Evolutionary conservation across 2,888 invertebrate species (phyloP).

Genomic region (Trissonchulus latispiculum): DNA sequence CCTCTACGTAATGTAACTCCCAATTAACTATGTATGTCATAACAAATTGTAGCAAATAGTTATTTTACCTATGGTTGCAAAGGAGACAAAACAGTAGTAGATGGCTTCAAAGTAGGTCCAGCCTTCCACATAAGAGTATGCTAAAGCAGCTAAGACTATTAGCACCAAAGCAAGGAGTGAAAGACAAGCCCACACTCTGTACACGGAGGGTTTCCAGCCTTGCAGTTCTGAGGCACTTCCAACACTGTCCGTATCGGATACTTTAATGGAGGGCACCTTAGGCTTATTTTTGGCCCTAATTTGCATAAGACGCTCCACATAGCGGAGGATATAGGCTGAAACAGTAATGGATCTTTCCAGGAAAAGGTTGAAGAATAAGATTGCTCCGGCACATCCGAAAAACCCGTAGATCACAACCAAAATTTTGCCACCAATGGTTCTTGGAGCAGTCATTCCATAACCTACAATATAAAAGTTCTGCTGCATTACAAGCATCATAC

Average conservation of each 20-base stretch:
- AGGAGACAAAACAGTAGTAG: slow-evolving; percentile 58
- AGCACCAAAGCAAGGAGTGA: slow-evolving; percentile 52
- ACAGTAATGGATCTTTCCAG: slow-evolving; percentile 58
- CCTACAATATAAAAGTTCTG: too few species aligned
- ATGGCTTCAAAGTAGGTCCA: slow-evolving; percentile 57
- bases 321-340: slow-evolving; percentile 53
- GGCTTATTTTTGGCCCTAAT: neutral
- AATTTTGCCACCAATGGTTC: slow-evolving; percentile 45
- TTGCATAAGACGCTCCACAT: too few species aligned
- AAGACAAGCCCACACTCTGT: slow-evolving; percentile 58
- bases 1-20: too few species aligned
- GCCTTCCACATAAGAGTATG: slow-evolving; percentile 54
- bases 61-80: slow-evolving; percentile 52
- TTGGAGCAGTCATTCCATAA: slow-evolving; percentile 5
- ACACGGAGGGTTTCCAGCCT: slow-evolving; percentile 58
- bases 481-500: too few species aligned
- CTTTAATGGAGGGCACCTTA: neutral
- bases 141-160: slow-evolving; percentile 53
- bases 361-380: slow-evolving; percentile 59
- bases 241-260: neutral
- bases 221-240: too few species aligned
- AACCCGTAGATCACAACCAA: slow-evolving; percentile 57
- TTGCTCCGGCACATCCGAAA: slow-evolving; percentile 56
- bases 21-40: too few species aligned
- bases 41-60: too few species aligned